Evolutionary conservation across 30 jellyfish, hydroid and myxozoan species (phyloP).

Genomic region (Hydractinia symbiolongicarpus): DNA sequence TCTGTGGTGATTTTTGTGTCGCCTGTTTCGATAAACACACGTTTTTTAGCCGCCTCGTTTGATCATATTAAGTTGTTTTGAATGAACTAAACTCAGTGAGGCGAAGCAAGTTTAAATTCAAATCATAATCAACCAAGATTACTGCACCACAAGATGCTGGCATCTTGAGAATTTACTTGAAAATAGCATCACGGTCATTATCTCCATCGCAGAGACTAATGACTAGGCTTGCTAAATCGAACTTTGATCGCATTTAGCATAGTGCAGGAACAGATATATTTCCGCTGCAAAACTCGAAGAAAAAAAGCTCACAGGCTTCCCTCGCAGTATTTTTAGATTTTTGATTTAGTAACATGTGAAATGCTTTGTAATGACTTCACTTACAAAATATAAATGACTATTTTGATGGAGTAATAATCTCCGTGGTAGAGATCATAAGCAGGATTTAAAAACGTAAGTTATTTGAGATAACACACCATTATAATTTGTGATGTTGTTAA

Average conservation of each 20-base stretch:
- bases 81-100: conserved; percentile 3
- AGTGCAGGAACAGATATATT: too few relatives aligned
- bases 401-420: background rate
- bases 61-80: background rate
- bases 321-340: too few relatives aligned
- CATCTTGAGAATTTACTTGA: conserved; percentile 7
- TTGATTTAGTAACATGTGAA: too few relatives aligned
- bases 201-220: background rate
- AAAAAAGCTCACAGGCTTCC: too few relatives aligned
- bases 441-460: conserved; percentile 1
- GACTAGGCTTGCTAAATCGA: background rate
- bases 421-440: background rate
- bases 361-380: too few relatives aligned
- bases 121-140: conserved; percentile 2
- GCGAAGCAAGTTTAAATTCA: conserved; percentile 7
- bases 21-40: too few relatives aligned
- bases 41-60: too few relatives aligned
- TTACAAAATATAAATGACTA: too few relatives aligned
- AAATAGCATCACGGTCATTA: background rate
- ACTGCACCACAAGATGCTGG: conserved; percentile 18
- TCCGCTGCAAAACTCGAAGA: too few relatives aligned
- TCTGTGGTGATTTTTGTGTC: too few relatives aligned
- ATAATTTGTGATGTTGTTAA: background rate
- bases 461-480: background rate
- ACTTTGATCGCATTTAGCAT: too few relatives aligned